phyloP scores from a whole-genome alignment of 2,113 vertebrate species.

The Chlamydotis undulata region DNA sequence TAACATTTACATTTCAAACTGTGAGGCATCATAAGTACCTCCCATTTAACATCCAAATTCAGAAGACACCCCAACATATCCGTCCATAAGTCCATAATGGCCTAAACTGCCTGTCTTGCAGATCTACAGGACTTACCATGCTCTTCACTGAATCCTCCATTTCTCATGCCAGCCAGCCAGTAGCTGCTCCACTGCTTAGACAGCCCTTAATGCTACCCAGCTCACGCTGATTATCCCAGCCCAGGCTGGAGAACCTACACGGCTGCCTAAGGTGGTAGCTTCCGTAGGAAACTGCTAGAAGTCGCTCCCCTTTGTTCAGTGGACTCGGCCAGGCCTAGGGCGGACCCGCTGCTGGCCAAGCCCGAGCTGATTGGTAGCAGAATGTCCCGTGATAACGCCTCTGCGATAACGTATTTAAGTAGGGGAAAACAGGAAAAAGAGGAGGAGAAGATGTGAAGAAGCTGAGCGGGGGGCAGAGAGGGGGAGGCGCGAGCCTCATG shows the following conservation, averaged over 20 bases:
- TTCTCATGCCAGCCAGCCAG: neutral
- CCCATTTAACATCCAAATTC: neutral
- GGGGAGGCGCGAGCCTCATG: too few species aligned
- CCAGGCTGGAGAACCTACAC: neutral
- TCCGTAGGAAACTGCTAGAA: too few species aligned
- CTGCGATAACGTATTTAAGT: too few species aligned
- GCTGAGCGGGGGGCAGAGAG: too few species aligned
- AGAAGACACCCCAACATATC: neutral
- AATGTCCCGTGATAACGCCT: too few species aligned
- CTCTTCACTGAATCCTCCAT: neutral
- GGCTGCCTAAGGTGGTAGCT: neutral
- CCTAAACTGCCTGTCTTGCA: neutral
- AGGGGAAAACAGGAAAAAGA: too few species aligned
- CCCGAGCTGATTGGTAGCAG: too few species aligned
- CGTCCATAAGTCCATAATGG: neutral
- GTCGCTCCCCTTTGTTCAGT: too few species aligned
- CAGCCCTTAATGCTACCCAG: neutral
- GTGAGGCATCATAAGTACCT: neutral
- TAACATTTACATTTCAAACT: neutral
- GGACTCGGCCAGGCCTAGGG: too few species aligned
- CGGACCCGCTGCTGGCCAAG: too few species aligned
- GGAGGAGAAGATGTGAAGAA: too few species aligned
- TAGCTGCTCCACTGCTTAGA: neutral
- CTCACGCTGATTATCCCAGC: neutral
- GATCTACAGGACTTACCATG: neutral